These are phyloP conservation scores for Pogonophryne albipinna DNA, from an alignment of 2,797 vertebrate genomes.

Conservation along the genomic window DNA sequence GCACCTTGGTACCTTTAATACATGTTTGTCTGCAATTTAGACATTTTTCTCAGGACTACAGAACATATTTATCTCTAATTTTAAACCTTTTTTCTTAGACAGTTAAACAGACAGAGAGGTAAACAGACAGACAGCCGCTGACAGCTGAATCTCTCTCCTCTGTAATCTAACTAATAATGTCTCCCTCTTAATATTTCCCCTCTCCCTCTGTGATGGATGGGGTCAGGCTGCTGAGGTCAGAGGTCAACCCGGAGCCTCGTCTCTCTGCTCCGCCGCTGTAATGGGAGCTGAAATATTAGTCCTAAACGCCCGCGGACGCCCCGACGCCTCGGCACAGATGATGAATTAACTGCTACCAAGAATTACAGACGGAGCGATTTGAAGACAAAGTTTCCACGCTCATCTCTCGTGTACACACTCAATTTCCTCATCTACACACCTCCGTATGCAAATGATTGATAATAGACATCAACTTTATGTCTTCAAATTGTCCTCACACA, in stretches of 20 bases:
- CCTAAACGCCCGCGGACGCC: slow-evolving; percentile 71
- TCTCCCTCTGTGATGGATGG: slow-evolving; percentile 77
- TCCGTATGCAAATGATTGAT: slow-evolving; percentile 71
- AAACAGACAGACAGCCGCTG: slow-evolving; percentile 26
- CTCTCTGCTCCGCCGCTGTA: slow-evolving; percentile 74
- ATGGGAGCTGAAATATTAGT: slow-evolving; percentile 86
- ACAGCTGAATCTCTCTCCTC: slow-evolving; percentile 44
- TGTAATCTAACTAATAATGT: slow-evolving; percentile 70
- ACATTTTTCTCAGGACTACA: no score
- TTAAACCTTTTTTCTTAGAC: background rate
- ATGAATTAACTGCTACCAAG: slow-evolving; percentile 87
- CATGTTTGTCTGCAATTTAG: no score
- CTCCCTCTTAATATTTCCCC: slow-evolving; percentile 63
- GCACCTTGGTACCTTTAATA: no score
- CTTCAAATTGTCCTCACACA: slow-evolving; percentile 17
- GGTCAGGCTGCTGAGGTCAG: slow-evolving; percentile 74
- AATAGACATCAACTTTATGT: slow-evolving; percentile 66
- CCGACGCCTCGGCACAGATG: slow-evolving; percentile 74
- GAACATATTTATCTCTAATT: no score
- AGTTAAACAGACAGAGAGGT: background rate
- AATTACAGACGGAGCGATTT: slow-evolving; percentile 81
- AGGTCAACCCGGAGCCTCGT: slow-evolving; percentile 67
- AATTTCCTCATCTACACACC: slow-evolving; percentile 37
- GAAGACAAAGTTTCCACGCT: slow-evolving; percentile 40
- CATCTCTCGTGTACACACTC: background rate